Base-by-base conservation (phyloP, 2,888 invertebrate genomes). In the Pyrochroa serraticornis region DNA sequence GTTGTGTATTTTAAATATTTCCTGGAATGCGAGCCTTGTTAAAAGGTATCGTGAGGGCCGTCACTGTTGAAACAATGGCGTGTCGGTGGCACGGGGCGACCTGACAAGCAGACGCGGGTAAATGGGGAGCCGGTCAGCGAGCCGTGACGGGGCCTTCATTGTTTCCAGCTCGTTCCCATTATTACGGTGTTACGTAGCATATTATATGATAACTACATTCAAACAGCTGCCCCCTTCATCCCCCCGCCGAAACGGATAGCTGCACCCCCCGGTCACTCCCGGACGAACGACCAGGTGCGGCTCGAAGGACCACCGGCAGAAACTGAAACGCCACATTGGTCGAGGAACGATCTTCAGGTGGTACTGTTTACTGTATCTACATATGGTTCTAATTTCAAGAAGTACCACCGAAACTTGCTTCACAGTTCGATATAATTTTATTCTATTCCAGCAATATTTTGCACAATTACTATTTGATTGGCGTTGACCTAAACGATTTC, bases 91-190 rank as follows among this genome's bases (percentile, higher is more conserved):
- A 60, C 48, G 62, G 59, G 45, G 54, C 56, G 57, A 59, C 55
- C 60, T 63, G 63, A 64, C 64, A 65, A 57, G 49, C 63, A 62
- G 62, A 55, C 59, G 55, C 52, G 60, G 60, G 53, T 51, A 64
- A 62, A 61, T 64, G 61, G 68, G 69, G 70, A 65, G 68, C 50
- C 58, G 67, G 60, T 58, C 71, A 68, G 62, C 70, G 65, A 67
- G 58, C 63, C 70, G 68, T 69, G 66, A 70, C 71, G 67, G 54
- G 55, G 60, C 57, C 55, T 54, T 58, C 70, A 70, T 72, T 71
- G 71, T 71, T 70, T 72, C 68, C 62, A 49, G 56, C 50, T 57
- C 62, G 65, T 68, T 69, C 67, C 67, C 68, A 71, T 71, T 71
- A 69, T 67, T 66, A 64, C 63, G 56, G 61, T 62, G 70, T 69